Evolutionary conservation across 2,888 invertebrate genomes (phyloP), one percentile per base, ranked within the genome.

Genomic region (Phymatocera aterrima): DNA sequence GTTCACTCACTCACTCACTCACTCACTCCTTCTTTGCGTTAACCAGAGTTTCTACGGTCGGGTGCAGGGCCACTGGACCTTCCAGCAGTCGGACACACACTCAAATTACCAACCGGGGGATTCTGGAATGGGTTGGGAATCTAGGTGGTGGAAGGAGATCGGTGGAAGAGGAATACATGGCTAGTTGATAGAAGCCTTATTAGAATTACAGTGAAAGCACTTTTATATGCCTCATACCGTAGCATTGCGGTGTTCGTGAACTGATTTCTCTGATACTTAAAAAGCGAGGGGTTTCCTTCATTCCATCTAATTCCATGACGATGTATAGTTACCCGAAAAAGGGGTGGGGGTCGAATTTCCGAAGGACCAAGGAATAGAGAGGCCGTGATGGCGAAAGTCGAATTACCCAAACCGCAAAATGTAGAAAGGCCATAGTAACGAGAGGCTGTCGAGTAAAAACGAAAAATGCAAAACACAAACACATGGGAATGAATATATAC

Each of bases 81-180:
- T 64, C 70, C 37, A 54, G 65, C 65, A n/a, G n/a, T n/a, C n/a
- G n/a, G n/a, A n/a, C n/a, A 77, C 65, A 79, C 61, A 78, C 79
- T 79, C 78, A 46, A 80, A 80, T 80, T 81, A 82, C 80, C 80
- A 48, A 79, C 79, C 60, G 64, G 81, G n/a, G 81, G 79, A 81
- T 78, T 80, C 74, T 57, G 74, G 57, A 57, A 57, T 40, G 74
- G 24, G 21, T 43, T 28, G 31, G 72, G 34, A 51, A 48, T 48
- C n/a, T 34, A 74, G 70, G 48, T 70, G 31, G 15, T 8, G 31
- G 18, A 46, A 4, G n/a, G n/a, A n/a, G n/a, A n/a, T n/a, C n/a
- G n/a, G n/a, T n/a, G n/a, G n/a, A n/a, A n/a, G n/a, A 28, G 54
- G 46, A 61, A 21, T 3, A 57, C 12, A 72, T 34, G 43, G 48